Conservation (phyloP, 2,113 vertebrate species). For the Carettochelys insculpta region DNA sequence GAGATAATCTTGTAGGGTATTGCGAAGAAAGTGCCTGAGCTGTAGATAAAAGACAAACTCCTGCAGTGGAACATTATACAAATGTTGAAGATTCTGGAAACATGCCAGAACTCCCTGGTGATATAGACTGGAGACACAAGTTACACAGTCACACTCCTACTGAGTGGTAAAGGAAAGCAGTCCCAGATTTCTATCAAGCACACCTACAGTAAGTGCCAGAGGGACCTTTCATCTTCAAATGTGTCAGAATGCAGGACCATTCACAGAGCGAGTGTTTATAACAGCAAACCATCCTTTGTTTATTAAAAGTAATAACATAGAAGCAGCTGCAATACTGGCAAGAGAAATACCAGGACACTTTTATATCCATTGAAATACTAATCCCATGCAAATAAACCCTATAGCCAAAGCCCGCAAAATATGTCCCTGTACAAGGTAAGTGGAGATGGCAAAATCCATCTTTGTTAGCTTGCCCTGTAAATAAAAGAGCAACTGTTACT, state of each 20-base stretch:
- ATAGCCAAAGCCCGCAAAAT: conserved; percentile 33
- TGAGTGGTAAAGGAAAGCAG: conserved; percentile 9
- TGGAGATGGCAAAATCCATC: neutral
- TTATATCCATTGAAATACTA: neutral
- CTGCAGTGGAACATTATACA: conserved; percentile 7
- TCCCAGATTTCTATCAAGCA: neutral
- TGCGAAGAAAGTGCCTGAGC: conserved; percentile 42
- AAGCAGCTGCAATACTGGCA: neutral
- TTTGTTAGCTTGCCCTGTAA: neutral
- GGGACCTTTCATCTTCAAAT: conserved; percentile 35
- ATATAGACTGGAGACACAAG: neutral
- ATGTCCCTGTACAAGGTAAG: conserved; percentile 40
- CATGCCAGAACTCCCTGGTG: conserved; percentile 45
- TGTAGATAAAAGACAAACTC: conserved; percentile 48
- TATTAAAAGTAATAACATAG: neutral
- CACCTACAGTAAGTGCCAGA: neutral
- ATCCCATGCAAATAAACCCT: conserved; percentile 9
- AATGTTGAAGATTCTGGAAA: conserved; percentile 18
- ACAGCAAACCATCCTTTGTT: neutral
- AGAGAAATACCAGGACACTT: neutral
- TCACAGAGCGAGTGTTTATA: neutral
- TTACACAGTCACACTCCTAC: neutral
- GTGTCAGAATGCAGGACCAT: neutral
- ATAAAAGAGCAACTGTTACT: neutral
- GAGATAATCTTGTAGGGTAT: conserved; percentile 43